These are phyloP conservation scores for Hydractinia symbiolongicarpus DNA, from an alignment of 30 jellyfish, hydroid and myxozoan species.

Conservation along the genomic window DNA sequence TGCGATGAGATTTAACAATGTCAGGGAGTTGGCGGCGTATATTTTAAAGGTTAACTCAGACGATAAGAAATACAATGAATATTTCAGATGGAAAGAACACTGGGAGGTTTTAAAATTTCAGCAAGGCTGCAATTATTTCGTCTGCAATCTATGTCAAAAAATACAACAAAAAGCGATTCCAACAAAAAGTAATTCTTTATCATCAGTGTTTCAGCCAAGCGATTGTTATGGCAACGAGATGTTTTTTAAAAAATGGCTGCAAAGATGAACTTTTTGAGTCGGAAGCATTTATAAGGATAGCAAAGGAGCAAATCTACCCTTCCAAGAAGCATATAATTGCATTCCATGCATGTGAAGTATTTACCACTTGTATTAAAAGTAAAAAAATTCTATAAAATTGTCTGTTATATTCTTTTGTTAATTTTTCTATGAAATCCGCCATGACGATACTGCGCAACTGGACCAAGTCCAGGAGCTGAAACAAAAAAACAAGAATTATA, in stretches of 20 bases:
- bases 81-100: slow-evolving; percentile 56
- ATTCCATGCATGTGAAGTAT: no score
- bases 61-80: slow-evolving; percentile 62
- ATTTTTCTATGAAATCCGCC: slow-evolving; percentile 9
- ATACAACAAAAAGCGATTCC: neutral
- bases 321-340: no score
- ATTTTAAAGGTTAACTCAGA: slow-evolving; percentile 43
- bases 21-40: slow-evolving; percentile 42
- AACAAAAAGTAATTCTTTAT: no score
- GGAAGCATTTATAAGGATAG: no score
- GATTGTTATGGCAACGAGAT: no score
- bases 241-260: no score
- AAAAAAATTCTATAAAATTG: no score
- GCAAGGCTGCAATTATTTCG: neutral
- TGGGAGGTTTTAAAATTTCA: slow-evolving; percentile 6
- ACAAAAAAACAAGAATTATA: neutral
- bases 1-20: slow-evolving; percentile 42
- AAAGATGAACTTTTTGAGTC: no score
- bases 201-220: no score
- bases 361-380: no score
- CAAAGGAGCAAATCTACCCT: no score
- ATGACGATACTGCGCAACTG: slow-evolving; percentile 29
- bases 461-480: slow-evolving; percentile 26
- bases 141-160: neutral
- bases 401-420: neutral